Evolutionary conservation across 2,888 invertebrate species (phyloP).

Genomic region (Ornithoptera alexandrae): DNA sequence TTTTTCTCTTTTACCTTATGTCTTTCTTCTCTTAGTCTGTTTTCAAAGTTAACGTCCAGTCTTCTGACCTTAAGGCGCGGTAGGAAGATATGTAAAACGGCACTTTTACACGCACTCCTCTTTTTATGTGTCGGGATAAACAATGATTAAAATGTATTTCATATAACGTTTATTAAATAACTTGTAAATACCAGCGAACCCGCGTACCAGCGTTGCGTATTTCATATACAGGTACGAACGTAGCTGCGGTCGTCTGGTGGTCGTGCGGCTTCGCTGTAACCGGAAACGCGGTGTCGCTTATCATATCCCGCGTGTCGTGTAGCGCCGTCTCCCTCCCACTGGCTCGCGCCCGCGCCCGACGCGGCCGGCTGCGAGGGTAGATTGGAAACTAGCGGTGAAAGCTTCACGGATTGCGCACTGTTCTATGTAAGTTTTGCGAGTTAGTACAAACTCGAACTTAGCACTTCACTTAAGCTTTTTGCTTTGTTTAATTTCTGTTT

Average conservation of each 20-base stretch:
- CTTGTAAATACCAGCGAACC: too few relatives aligned
- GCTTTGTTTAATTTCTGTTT: too few relatives aligned
- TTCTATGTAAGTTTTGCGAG: neutral
- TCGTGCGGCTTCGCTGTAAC: conserved; percentile 25
- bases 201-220: neutral
- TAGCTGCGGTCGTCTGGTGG: conserved; percentile 16
- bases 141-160: too few relatives aligned
- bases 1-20: too few relatives aligned
- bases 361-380: neutral
- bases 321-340: conserved; percentile 4
- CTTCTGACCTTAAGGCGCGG: too few relatives aligned
- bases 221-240: neutral
- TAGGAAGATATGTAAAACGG: too few relatives aligned
- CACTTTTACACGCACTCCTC: too few relatives aligned
- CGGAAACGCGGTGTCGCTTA: conserved; percentile 10
- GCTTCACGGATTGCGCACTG: neutral
- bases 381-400: conserved; percentile 4
- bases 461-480: neutral
- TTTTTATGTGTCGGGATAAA: too few relatives aligned
- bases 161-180: too few relatives aligned
- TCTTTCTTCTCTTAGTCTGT: too few relatives aligned
- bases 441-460: conserved; percentile 1
- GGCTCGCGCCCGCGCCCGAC: neutral
- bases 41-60: too few relatives aligned
- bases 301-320: conserved; percentile 3